These are phyloP conservation scores for Hippocampus mohnikei DNA, from an alignment of 2,113 vertebrate species.

Conservation along the genomic window DNA sequence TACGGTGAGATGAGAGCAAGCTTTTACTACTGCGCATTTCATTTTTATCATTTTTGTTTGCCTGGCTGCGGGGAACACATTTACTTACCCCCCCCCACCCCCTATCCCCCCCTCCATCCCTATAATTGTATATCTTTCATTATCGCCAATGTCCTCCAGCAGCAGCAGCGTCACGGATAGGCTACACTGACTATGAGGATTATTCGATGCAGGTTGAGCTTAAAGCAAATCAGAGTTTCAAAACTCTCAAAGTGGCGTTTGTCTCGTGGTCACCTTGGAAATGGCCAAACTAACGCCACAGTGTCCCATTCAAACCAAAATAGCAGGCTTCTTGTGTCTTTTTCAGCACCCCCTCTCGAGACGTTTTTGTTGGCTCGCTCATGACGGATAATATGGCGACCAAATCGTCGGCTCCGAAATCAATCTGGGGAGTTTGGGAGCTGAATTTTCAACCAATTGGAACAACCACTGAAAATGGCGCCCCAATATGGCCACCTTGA, in stretches of 20 bases:
- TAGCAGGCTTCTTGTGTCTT: not conserved
- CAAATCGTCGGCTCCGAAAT: not conserved
- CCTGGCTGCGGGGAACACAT: not conserved
- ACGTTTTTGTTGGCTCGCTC: not conserved
- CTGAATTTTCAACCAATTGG: no score
- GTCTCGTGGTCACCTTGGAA: not conserved
- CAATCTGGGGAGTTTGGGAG: not conserved
- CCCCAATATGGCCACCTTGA: not conserved
- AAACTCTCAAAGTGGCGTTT: not conserved
- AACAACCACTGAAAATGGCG: not conserved
- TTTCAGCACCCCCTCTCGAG: not conserved
- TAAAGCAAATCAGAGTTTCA: not conserved
- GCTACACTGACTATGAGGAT: not conserved
- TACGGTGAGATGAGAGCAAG: not conserved
- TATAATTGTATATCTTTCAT: not conserved
- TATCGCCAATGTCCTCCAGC: not conserved
- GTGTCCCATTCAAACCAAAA: not conserved
- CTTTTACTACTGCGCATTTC: not conserved
- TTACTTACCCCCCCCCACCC: not conserved
- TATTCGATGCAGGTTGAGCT: not conserved
- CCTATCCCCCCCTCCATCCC: not conserved
- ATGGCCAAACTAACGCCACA: not conserved
- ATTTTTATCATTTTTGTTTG: conserved; percentile 2
- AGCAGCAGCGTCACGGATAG: not conserved
- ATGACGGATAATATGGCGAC: not conserved